Percentiles rank a stretch among this genome's conserved stretches.
Conservation (phyloP, 2,113 vertebrate species). For the Bombycilla garrulus region DNA sequence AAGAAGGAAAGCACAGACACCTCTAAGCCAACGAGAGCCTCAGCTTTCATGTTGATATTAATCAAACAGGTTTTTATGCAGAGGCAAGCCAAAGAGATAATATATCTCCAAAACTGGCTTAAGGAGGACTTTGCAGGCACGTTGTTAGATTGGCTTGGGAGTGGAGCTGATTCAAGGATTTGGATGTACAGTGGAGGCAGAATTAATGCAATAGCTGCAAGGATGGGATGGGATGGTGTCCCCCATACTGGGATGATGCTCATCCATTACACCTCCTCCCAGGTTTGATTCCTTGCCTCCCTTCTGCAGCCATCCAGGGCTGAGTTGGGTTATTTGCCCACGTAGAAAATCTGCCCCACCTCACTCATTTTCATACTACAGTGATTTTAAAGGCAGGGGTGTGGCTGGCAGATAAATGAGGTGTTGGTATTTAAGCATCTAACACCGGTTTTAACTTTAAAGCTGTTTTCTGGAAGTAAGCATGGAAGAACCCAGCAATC, state of each 20-base stretch:
- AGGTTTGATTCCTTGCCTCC: background rate
- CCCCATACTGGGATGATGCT: background rate
- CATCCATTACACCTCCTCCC: background rate
- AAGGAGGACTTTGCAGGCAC: background rate
- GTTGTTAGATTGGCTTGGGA: background rate
- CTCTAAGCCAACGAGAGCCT: background rate
- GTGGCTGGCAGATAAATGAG: background rate
- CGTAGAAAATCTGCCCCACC: background rate
- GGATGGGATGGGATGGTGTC: background rate
- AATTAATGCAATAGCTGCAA: background rate
- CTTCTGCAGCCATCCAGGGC: background rate
- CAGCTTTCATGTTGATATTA: background rate
- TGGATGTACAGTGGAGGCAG: background rate
- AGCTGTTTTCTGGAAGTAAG: slow-evolving; percentile 43
- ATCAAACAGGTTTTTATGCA: background rate
- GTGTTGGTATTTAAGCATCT: background rate
- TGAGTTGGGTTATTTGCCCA: background rate
- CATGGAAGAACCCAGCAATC: slow-evolving; percentile 51
- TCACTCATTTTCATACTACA: background rate
- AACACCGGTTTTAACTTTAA: background rate
- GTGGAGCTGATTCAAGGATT: background rate
- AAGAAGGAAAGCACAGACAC: background rate
- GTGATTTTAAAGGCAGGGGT: background rate
- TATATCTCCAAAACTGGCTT: background rate
- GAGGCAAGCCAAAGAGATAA: background rate